phyloP scores from a whole-genome alignment of 2,797 vertebrate species.

The Myripristis murdjan region DNA sequence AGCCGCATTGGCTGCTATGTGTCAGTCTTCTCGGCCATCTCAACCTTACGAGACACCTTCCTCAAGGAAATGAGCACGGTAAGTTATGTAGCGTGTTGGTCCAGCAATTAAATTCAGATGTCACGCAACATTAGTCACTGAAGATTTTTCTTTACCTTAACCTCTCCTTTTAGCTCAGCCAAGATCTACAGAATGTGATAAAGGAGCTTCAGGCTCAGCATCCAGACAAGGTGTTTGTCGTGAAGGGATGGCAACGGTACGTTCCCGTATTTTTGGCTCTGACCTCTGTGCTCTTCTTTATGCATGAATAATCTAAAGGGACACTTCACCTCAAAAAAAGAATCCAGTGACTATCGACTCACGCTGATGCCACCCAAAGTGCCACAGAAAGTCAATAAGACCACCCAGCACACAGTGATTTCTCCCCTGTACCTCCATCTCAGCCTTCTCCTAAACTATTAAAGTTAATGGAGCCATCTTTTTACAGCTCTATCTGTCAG shows the following conservation, averaged over 20 bases:
- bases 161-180: constrained; percentile 87
- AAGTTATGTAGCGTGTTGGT: constrained; percentile 22
- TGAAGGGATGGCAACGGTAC: constrained; percentile 88
- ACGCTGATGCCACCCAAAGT: not conserved
- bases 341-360: not conserved
- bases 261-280: constrained; percentile 13
- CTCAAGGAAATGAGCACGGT: constrained; percentile 94
- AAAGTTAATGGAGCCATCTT: too few relatives aligned
- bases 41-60: constrained; percentile 91
- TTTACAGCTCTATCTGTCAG: too few relatives aligned
- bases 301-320: not conserved
- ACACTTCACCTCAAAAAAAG: not conserved
- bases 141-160: constrained; percentile 1
- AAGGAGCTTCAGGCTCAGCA: constrained; percentile 93
- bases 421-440: too few relatives aligned
- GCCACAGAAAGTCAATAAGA: not conserved
- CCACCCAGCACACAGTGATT: not conserved
- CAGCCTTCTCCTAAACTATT: too few relatives aligned
- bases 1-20: constrained; percentile 95
- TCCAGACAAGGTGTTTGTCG: constrained; percentile 91
- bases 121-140: not conserved
- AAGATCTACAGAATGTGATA: constrained; percentile 91
- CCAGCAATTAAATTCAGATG: not conserved
- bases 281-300: not conserved
- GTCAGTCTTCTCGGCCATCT: constrained; percentile 92